Evolutionary conservation across 2,113 vertebrate genomes (phyloP).

Genomic region (Zapornia atra): DNA sequence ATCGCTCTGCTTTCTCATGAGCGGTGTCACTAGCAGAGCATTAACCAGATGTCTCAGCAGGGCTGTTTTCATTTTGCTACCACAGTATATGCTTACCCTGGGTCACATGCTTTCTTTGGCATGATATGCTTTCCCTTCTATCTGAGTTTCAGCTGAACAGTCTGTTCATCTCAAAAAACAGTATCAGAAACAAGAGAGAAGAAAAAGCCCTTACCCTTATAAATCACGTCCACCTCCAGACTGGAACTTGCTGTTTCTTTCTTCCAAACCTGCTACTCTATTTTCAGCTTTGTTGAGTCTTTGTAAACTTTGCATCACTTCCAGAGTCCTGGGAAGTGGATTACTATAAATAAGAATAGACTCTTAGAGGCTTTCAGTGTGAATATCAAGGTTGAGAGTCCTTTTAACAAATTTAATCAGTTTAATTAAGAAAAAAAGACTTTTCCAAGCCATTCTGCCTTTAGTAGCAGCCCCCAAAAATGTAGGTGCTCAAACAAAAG

Average conservation of each 20-base stretch:
- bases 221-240: neutral
- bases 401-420: neutral
- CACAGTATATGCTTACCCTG: neutral
- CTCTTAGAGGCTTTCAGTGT: neutral
- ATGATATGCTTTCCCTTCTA: neutral
- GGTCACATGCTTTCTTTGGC: neutral
- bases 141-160: neutral
- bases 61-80: neutral
- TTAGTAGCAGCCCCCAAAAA: neutral
- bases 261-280: neutral
- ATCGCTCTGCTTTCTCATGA: constrained; percentile 1
- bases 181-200: neutral
- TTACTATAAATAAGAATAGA: neutral
- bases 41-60: neutral
- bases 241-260: neutral
- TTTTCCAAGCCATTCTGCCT: neutral
- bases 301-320: neutral
- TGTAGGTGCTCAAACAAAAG: neutral
- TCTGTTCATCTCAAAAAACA: neutral
- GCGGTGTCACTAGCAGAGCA: neutral
- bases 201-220: neutral
- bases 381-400: neutral
- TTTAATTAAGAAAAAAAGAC: neutral
- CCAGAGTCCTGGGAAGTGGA: neutral
- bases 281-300: neutral